Conservation (phyloP, 2,888 invertebrate species). For the Entomobrya proxima region DNA sequence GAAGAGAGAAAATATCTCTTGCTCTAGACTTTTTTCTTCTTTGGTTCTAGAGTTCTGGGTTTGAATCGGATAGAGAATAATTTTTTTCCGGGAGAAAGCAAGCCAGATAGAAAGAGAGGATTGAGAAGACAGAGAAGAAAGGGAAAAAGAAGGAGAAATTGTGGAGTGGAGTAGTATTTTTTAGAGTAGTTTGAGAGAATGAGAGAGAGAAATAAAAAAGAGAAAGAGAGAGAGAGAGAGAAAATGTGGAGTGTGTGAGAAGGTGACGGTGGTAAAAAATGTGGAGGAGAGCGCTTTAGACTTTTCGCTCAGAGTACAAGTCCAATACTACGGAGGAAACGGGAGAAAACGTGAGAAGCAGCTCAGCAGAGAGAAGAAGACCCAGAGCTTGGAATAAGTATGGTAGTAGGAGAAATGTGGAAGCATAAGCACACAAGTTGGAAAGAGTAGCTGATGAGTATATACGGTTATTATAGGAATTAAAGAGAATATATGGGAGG, state of each 20-base stretch:
- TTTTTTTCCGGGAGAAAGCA: too few relatives aligned
- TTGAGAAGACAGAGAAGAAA: too few relatives aligned
- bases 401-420: background rate
- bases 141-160: too few relatives aligned
- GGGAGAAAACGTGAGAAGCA: conserved; percentile 39
- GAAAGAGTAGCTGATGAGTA: too few relatives aligned
- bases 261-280: conserved; percentile 46
- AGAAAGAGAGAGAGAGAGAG: background rate
- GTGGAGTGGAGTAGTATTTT: background rate
- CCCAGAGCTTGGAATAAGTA: conserved; percentile 41
- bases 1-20: too few relatives aligned
- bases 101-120: too few relatives aligned
- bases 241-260: conserved; percentile 46
- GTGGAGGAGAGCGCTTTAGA: too few relatives aligned
- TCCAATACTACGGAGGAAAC: conserved; percentile 8
- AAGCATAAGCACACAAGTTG: too few relatives aligned
- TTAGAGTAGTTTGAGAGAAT: background rate
- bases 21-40: too few relatives aligned
- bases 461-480: background rate
- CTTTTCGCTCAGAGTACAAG: too few relatives aligned
- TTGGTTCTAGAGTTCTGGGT: too few relatives aligned
- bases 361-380: conserved; percentile 32
- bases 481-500: background rate
- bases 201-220: conserved; percentile 6
- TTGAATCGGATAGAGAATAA: too few relatives aligned